Conservation (phyloP, 2,113 vertebrate genomes). For the Podiceps cristatus region DNA sequence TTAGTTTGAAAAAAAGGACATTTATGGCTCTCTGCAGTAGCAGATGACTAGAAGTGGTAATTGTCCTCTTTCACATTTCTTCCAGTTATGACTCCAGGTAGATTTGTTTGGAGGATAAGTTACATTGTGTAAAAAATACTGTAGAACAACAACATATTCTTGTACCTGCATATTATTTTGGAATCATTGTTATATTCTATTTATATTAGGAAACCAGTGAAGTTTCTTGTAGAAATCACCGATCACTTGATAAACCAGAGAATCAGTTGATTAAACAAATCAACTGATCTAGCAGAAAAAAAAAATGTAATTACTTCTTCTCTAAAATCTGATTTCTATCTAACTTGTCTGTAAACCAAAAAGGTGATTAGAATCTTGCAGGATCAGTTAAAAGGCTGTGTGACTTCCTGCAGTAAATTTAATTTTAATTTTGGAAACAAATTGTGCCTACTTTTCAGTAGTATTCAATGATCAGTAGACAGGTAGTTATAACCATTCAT, state of each 20-base stretch:
- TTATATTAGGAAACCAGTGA: background rate
- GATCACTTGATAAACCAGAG: background rate
- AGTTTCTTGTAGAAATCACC: background rate
- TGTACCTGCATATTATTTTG: background rate
- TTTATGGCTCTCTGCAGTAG: constrained; percentile 15
- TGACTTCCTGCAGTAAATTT: background rate
- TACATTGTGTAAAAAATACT: background rate
- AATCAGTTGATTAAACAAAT: background rate
- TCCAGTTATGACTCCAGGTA: background rate
- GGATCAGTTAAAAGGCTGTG: background rate
- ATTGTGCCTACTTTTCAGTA: background rate
- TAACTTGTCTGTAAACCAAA: background rate
- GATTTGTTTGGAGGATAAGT: background rate
- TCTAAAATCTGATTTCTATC: background rate
- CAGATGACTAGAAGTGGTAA: constrained; percentile 6
- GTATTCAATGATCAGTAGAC: background rate
- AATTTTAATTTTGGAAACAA: background rate
- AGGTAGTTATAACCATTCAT: background rate
- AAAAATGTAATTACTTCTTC: background rate
- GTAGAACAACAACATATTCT: background rate
- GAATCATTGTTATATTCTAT: background rate
- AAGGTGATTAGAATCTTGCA: background rate
- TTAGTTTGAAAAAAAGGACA: constrained; percentile 72
- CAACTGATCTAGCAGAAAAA: background rate
- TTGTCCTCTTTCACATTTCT: background rate